Conservation (phyloP, 1,140 invertebrate genomes). For the Drosophila nigrodunni region DNA sequence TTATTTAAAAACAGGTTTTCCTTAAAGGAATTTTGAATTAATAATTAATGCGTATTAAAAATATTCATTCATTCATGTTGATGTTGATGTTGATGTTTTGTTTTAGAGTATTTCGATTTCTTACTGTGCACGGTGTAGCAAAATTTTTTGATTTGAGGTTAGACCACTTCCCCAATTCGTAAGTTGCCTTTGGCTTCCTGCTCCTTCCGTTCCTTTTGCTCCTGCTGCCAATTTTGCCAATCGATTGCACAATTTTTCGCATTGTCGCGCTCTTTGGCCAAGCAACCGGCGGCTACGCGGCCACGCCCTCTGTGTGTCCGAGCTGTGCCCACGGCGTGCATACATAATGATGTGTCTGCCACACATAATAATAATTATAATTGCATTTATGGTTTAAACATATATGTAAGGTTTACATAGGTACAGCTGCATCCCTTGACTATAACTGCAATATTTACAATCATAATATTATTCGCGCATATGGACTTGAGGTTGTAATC, state of each 20-base stretch:
- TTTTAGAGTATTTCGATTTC: too few relatives aligned
- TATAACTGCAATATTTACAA: constrained; percentile 65
- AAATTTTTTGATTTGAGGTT: constrained; percentile 34
- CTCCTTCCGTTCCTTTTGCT: background rate
- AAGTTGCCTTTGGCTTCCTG: background rate
- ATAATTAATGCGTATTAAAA: too few relatives aligned
- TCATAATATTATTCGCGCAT: constrained; percentile 77
- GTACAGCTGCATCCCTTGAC: background rate
- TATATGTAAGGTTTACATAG: constrained; percentile 1
- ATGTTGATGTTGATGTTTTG: too few relatives aligned
- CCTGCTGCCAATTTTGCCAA: constrained; percentile 35
- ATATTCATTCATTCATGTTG: too few relatives aligned
- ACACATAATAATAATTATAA: constrained; percentile 11
- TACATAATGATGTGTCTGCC: constrained; percentile 58
- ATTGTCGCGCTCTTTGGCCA: constrained; percentile 72
- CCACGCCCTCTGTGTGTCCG: constrained; percentile 71
- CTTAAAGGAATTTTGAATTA: too few relatives aligned
- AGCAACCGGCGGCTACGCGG: constrained; percentile 76
- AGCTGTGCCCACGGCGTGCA: constrained; percentile 69
- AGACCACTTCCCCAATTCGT: background rate
- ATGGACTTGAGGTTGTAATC: constrained; percentile 78
- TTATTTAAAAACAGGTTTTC: too few relatives aligned
- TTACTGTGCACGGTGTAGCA: too few relatives aligned
- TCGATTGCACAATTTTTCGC: constrained; percentile 83
- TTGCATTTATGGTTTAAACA: constrained; percentile 21